Conservation (phyloP, 1,140 invertebrate species). For the Planococcus citri region DNA sequence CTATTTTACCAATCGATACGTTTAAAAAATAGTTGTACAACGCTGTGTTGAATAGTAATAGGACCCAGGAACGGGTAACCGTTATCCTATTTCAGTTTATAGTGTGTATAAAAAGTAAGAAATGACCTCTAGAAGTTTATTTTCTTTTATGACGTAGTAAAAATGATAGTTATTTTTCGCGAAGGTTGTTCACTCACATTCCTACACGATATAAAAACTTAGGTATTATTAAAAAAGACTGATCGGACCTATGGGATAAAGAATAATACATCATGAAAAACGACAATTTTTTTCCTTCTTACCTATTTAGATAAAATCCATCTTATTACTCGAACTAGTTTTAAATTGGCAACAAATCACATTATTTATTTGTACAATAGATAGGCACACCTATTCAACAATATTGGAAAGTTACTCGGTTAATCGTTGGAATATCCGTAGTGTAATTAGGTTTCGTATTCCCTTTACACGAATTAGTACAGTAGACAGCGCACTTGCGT, state of each 20-base stretch:
- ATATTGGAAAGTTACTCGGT: neutral
- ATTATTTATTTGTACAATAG: neutral
- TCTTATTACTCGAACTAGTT: too few relatives aligned
- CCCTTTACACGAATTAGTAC: neutral
- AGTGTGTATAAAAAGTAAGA: neutral
- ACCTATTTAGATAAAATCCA: neutral
- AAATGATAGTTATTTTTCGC: neutral
- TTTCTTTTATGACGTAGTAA: neutral
- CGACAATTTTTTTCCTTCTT: neutral
- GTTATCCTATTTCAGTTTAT: too few relatives aligned
- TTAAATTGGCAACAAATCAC: neutral
- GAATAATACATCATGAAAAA: neutral
- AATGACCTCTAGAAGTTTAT: neutral
- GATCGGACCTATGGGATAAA: neutral
- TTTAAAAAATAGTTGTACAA: too few relatives aligned
- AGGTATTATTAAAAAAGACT: conserved; percentile 1
- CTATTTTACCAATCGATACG: too few relatives aligned
- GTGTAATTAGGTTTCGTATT: neutral
- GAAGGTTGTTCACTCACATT: neutral
- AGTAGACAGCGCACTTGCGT: neutral
- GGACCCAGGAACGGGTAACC: too few relatives aligned
- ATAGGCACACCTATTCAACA: too few relatives aligned
- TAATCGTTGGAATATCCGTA: neutral
- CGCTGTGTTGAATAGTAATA: too few relatives aligned
- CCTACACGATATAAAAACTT: neutral